A percentile compares a stretch with the other conserved stretches of the same genome.
Evolutionary conservation across 2,113 vertebrate genomes (phyloP).

Genomic region (Piliocolobus tephrosceles): DNA sequence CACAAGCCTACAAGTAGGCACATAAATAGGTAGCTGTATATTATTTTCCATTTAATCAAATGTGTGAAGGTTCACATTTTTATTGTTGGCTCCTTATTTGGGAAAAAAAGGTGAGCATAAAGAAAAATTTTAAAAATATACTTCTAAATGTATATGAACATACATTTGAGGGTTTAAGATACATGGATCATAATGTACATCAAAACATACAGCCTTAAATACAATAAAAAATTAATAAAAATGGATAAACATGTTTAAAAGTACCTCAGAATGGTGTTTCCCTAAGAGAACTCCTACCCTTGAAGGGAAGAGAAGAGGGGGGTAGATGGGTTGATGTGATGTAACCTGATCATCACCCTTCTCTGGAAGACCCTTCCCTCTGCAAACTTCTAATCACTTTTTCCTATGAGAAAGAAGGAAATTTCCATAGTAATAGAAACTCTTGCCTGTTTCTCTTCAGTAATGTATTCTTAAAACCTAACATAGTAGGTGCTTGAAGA

Average conservation of each 20-base stretch:
- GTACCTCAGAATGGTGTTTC: neutral
- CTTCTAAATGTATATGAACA: neutral
- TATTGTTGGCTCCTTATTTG: neutral
- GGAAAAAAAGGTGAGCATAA: neutral
- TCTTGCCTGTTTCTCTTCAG: neutral
- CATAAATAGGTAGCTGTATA: neutral
- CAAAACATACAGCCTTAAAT: neutral
- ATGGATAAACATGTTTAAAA: neutral
- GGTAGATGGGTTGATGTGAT: too few relatives aligned
- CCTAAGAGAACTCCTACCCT: neutral
- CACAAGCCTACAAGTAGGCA: neutral
- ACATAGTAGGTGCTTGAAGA: neutral
- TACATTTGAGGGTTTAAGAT: neutral
- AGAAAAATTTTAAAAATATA: neutral
- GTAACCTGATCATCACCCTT: neutral
- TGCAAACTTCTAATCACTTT: neutral
- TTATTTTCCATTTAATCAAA: neutral
- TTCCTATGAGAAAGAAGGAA: neutral
- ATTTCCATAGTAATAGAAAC: neutral
- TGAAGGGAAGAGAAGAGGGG: neutral
- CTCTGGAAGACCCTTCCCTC: neutral
- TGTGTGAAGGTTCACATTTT: neutral
- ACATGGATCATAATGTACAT: neutral
- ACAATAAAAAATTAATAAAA: neutral
- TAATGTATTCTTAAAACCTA: neutral